Evolutionary conservation across 2,888 invertebrate genomes (phyloP).

Genomic region (Abrostola triplasia): DNA sequence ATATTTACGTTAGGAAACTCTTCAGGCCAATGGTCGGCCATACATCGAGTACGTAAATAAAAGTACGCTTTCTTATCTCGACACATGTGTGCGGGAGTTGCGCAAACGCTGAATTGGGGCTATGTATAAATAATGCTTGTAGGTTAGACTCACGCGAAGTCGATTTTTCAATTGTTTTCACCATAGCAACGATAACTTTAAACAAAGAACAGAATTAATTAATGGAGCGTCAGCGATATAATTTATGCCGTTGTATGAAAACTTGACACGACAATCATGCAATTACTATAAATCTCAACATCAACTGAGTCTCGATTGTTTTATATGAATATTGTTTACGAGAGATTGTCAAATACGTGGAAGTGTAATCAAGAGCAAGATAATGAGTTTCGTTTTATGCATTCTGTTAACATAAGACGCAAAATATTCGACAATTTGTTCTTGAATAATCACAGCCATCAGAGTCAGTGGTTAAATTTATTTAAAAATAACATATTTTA

Average conservation of each 20-base stretch:
- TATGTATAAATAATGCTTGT: slow-evolving; percentile 56
- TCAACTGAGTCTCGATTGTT: slow-evolving; percentile 27
- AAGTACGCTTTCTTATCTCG: slow-evolving; percentile 85
- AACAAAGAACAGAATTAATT: slow-evolving; percentile 24
- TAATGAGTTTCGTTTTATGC: not conserved
- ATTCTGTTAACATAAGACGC: not conserved
- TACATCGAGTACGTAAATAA: slow-evolving; percentile 78
- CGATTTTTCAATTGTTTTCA: slow-evolving; percentile 19
- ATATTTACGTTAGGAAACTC: slow-evolving; percentile 87
- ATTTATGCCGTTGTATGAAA: slow-evolving; percentile 25
- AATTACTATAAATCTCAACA: slow-evolving; percentile 45
- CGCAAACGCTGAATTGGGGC: slow-evolving; percentile 75
- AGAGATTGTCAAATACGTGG: slow-evolving; percentile 21
- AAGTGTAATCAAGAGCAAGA: slow-evolving; percentile 1
- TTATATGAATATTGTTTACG: slow-evolving; percentile 32
- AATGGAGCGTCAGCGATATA: slow-evolving; percentile 18
- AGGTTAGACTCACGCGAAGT: slow-evolving; percentile 39
- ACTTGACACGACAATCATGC: slow-evolving; percentile 30
- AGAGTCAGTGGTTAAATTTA: not conserved
- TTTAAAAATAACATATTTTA: not conserved
- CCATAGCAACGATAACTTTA: slow-evolving; percentile 31
- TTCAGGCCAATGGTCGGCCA: slow-evolving; percentile 84
- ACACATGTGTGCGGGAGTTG: slow-evolving; percentile 78
- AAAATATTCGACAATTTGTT: too few relatives aligned
- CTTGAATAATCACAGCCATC: too few relatives aligned